phyloP scores from a whole-genome alignment of 2,113 vertebrate genomes.

The Tychaedon coryphoeus region DNA sequence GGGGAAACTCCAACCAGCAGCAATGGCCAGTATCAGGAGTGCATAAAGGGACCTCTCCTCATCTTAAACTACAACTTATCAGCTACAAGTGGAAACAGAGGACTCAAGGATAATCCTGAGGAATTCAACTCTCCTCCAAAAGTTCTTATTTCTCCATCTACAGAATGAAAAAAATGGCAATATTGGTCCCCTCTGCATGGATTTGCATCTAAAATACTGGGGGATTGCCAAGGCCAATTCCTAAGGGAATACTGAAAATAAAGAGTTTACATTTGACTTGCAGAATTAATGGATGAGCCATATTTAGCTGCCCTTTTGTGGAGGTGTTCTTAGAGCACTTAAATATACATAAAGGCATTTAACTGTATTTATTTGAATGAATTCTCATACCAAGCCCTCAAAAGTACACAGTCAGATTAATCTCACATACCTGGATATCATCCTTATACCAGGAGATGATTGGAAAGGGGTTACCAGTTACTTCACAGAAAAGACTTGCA shows the following conservation, averaged over 20 bases:
- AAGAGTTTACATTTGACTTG: not conserved
- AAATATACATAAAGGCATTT: not conserved
- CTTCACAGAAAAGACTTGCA: constrained; percentile 86
- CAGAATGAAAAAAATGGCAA: not conserved
- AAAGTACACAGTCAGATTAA: not conserved
- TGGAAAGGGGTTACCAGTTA: constrained; percentile 86
- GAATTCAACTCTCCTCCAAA: not conserved
- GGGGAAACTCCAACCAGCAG: not conserved
- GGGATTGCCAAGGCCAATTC: not conserved
- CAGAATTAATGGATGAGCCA: not conserved
- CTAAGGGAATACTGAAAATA: not conserved
- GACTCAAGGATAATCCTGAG: not conserved
- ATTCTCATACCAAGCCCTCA: not conserved
- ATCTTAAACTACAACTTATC: not conserved
- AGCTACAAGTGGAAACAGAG: not conserved
- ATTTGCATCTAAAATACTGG: not conserved
- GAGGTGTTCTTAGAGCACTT: not conserved
- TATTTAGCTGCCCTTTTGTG: not conserved
- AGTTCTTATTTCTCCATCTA: not conserved
- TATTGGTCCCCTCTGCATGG: not conserved
- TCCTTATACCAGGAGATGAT: constrained; percentile 90
- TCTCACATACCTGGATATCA: constrained; percentile 77
- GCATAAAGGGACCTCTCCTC: not conserved
- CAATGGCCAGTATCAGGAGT: not conserved
- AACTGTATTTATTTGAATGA: not conserved